Evolutionary conservation across 2,888 invertebrate genomes (phyloP), one percentile per base, ranked within the genome.

Genomic region (Andricus curvator): DNA sequence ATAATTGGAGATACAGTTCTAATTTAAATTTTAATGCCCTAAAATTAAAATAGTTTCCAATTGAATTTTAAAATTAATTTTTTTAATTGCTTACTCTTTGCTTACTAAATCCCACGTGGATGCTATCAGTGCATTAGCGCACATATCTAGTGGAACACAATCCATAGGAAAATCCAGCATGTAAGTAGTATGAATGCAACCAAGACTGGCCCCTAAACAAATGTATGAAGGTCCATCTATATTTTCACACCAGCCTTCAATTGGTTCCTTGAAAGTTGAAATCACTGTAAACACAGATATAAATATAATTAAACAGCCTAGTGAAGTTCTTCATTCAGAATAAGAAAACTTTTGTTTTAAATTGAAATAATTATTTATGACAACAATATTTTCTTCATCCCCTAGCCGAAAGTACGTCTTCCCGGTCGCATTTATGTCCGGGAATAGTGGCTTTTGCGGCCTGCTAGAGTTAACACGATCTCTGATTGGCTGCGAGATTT

Each of bases 111-210:
- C 88, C 89, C 90, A 89, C 0, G 86, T 84, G 8, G 82, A 41
- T 17, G 88, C 87, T 5, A 91, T 78, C 4, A 90, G 64, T 20
- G 85, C 83, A 84, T 90, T 90, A 1, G 81, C 84, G 51, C 84
- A 80, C 88, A 90, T 86, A 78, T 91, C 90, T 8, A 81, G 88
- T 0, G 89, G 90, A 65, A 89, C 81, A 1, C 86, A 29, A 78
- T 90, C 90, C 4, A 85, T 37, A 11, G 82, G 81, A 67, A 82
- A 77, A 33, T 84, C 66, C 20, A 77, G 33, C 3, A 81, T 77
- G 37, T 82, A 85, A 20, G 82, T 15, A 1, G 82, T 80, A 64
- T 88, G 89, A 6, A 88, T 0, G 1, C 85, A 70, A n/a, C 90
- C 90, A 60, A 85, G 66, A 9, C 79, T 85, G 13, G 80, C 29